Evolutionary conservation across 2,797 vertebrate genomes (phyloP).

Genomic region (Stomatorhinus walkeri): DNA sequence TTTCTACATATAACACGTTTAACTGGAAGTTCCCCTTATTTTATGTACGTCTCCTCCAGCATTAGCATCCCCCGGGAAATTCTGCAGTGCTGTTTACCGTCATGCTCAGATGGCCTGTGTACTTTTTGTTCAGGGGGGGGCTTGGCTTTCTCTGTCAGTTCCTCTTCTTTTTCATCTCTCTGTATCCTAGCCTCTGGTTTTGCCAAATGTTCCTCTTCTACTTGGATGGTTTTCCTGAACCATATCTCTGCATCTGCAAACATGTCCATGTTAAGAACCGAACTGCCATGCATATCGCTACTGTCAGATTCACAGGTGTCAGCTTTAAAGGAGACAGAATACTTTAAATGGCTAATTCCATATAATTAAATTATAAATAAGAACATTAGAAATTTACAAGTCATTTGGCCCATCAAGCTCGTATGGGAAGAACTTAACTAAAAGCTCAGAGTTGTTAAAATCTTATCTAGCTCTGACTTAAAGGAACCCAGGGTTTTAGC

Average conservation of each 20-base stretch:
- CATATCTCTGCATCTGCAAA: conserved; percentile 32
- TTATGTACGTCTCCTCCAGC: neutral
- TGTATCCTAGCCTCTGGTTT: neutral
- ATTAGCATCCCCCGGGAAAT: neutral
- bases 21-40: neutral
- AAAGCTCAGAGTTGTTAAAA: neutral
- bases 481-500: neutral
- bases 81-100: neutral
- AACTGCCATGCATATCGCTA: neutral
- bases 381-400: neutral
- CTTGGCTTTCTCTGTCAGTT: neutral
- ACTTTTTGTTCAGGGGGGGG: neutral
- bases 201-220: conserved; percentile 27
- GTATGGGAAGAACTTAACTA: neutral
- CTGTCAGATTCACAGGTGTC: neutral
- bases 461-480: neutral
- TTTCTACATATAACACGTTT: neutral
- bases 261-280: neutral
- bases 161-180: neutral
- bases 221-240: conserved; percentile 20
- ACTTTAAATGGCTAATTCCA: neutral
- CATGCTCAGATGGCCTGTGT: conserved; percentile 3
- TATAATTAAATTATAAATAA: neutral
- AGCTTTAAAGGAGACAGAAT: neutral
- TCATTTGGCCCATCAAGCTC: neutral